phyloP scores from a whole-genome alignment of 2,797 vertebrate species.

The Erpetoichthys calabaricus region DNA sequence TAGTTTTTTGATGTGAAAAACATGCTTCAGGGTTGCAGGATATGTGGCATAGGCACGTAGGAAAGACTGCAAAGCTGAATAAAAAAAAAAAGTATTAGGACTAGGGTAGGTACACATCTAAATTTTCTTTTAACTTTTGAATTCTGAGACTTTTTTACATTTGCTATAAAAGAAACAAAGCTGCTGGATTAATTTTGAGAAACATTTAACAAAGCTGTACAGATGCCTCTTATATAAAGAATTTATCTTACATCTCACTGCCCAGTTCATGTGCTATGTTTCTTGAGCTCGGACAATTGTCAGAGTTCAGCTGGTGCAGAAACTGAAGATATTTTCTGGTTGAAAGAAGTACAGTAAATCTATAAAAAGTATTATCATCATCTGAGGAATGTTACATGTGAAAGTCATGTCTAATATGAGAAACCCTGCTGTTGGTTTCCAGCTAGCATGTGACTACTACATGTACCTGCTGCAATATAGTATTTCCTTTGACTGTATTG shows the following conservation, averaged over 20 bases:
- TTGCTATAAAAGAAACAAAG: not conserved
- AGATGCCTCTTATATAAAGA: no score
- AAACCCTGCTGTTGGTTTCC: constrained; percentile 52
- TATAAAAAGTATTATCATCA: no score
- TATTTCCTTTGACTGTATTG: constrained; percentile 32
- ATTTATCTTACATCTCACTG: no score
- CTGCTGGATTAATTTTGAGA: no score
- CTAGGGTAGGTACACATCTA: constrained; percentile 12
- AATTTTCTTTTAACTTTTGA: not conserved
- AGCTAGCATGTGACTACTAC: constrained; percentile 69
- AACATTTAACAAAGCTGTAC: no score
- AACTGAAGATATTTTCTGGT: constrained; percentile 2
- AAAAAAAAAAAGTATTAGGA: constrained; percentile 21
- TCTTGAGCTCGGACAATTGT: no score
- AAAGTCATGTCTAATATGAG: constrained; percentile 57
- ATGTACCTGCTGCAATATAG: constrained; percentile 62
- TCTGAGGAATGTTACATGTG: no score
- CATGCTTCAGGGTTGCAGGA: constrained; percentile 62
- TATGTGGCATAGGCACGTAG: constrained; percentile 70
- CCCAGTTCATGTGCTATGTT: no score
- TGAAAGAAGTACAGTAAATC: constrained; percentile 5
- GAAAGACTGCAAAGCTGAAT: constrained; percentile 75
- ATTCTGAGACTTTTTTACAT: not conserved
- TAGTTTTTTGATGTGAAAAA: constrained; percentile 73
- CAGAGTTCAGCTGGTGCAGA: no score